Evolutionary conservation across 2,888 invertebrate species (phyloP).

Genomic region (Euplagia quadripunctaria): DNA sequence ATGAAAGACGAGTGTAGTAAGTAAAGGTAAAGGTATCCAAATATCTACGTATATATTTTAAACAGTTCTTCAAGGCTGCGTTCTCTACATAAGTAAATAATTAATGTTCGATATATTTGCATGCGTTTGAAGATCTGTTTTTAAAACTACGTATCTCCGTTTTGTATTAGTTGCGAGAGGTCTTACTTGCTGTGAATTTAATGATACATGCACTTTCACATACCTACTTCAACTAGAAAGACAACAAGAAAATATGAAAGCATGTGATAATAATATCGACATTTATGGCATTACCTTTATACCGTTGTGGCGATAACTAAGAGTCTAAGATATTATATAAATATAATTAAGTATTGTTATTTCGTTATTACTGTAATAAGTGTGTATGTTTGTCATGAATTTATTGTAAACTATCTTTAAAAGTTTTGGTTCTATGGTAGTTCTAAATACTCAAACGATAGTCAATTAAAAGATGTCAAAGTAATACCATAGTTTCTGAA

Average conservation of each 20-base stretch:
- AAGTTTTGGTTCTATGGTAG: too few species aligned
- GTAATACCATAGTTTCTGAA: too few species aligned
- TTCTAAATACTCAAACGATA: too few species aligned
- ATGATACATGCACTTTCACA: background rate
- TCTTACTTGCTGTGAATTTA: background rate
- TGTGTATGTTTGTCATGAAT: conserved; percentile 23
- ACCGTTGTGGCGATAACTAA: background rate
- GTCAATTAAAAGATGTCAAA: too few species aligned
- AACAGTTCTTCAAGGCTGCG: background rate
- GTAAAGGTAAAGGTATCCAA: background rate
- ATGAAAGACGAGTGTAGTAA: background rate
- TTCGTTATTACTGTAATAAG: conserved; percentile 4
- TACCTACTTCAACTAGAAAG: background rate
- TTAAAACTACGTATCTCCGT: background rate
- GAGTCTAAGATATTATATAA: background rate
- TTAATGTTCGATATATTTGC: background rate
- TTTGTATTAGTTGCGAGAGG: too few species aligned
- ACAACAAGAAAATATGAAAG: background rate
- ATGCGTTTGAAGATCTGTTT: background rate
- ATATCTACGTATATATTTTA: background rate
- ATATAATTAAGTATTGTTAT: background rate
- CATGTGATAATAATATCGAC: background rate
- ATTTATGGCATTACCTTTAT: too few species aligned
- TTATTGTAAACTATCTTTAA: too few species aligned
- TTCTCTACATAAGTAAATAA: background rate